phyloP scores from a whole-genome alignment of 92 coral and sea anemone genomes.

The Epizoanthus stellaris region DNA sequence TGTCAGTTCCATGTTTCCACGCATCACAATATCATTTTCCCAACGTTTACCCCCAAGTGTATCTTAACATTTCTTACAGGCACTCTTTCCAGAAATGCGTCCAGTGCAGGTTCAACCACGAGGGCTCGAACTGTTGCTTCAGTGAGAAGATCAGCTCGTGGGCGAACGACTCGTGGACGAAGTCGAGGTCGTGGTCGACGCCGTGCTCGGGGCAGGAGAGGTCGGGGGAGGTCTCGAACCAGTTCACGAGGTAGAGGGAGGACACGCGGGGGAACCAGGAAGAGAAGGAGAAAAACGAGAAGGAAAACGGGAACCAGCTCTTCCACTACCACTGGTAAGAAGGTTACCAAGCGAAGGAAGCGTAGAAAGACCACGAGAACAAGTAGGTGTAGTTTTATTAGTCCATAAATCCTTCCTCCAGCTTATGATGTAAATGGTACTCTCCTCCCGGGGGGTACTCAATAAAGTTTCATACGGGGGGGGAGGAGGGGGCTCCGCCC shows the following conservation, averaged over 20 bases:
- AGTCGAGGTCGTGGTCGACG: slow-evolving; percentile 44
- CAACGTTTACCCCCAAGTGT: slow-evolving; percentile 15
- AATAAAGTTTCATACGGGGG: too few relatives aligned
- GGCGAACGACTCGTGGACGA: slow-evolving; percentile 21
- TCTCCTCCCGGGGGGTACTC: not conserved
- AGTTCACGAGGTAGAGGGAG: slow-evolving; percentile 55
- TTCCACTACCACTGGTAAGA: slow-evolving; percentile 1
- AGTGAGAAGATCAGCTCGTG: not conserved
- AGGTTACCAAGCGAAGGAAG: slow-evolving; percentile 16
- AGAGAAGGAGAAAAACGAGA: slow-evolving; percentile 38
- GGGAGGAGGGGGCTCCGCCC: too few relatives aligned
- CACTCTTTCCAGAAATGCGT: not conserved
- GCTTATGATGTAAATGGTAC: not conserved
- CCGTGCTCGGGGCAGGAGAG: too few relatives aligned
- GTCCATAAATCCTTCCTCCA: not conserved
- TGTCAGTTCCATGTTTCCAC: too few relatives aligned
- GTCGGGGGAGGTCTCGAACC: slow-evolving; percentile 60
- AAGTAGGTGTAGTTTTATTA: not conserved
- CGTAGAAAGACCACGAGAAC: slow-evolving; percentile 19
- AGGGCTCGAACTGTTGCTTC: slow-evolving; percentile 43
- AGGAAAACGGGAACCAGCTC: slow-evolving; percentile 30
- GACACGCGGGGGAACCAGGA: slow-evolving; percentile 42
- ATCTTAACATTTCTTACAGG: slow-evolving; percentile 5
- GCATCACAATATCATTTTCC: not conserved
- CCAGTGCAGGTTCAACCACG: not conserved